Percentiles rank a stretch among this genome's conserved stretches.
Evolutionary conservation across 2,888 invertebrate species (phyloP).

Genomic region (Phasia obesa): DNA sequence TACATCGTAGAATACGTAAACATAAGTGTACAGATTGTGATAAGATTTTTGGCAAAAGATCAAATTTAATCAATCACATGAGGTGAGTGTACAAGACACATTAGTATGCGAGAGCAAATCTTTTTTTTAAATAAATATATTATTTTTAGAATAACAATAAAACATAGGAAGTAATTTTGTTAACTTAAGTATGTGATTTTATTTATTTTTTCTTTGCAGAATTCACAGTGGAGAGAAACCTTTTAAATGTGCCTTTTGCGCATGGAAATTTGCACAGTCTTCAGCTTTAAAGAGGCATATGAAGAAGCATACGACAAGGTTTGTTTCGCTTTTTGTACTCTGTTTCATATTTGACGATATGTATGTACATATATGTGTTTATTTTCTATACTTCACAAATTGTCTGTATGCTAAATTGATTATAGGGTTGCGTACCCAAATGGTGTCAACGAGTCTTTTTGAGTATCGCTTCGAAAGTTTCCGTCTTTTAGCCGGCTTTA

Average conservation of each 20-base stretch:
- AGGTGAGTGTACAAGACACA: constrained; percentile 64
- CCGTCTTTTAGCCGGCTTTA: too few relatives aligned
- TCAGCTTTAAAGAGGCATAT: constrained; percentile 75
- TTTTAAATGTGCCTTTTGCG: constrained; percentile 74
- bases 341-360: not conserved
- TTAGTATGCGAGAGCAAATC: too few relatives aligned
- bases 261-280: constrained; percentile 76
- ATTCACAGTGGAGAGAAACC: constrained; percentile 77
- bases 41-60: constrained; percentile 74
- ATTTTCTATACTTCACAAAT: not conserved
- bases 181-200: not conserved
- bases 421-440: too few relatives aligned
- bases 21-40: constrained; percentile 75
- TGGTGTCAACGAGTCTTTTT: too few relatives aligned
- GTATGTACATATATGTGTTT: not conserved
- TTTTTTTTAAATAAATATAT: too few relatives aligned
- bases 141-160: not conserved
- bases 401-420: too few relatives aligned
- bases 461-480: not conserved
- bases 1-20: constrained; percentile 74
- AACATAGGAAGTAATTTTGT: too few relatives aligned
- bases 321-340: not conserved
- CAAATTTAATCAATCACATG: constrained; percentile 76
- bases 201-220: constrained; percentile 63
- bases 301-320: constrained; percentile 73